Conservation (phyloP, 2,113 vertebrate species). For the Reinhardtius hippoglossoides region DNA sequence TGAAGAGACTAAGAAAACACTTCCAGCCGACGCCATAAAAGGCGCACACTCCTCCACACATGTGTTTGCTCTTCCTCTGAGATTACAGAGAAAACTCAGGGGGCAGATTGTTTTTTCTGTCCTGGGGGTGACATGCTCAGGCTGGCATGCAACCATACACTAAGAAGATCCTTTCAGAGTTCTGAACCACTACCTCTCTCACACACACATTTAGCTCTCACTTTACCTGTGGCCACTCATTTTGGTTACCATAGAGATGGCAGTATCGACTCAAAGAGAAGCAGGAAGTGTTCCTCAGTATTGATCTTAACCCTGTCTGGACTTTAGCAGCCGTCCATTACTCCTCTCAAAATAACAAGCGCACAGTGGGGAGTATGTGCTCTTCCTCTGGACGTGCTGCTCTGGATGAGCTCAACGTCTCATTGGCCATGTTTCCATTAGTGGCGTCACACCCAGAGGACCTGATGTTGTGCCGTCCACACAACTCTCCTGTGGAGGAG, state of each 20-base stretch:
- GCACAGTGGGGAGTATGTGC: constrained; percentile 53
- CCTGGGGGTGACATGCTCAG: constrained; percentile 26
- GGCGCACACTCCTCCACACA: neutral
- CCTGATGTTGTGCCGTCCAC: constrained; percentile 22
- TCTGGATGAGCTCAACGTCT: constrained; percentile 38
- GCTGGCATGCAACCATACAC: constrained; percentile 39
- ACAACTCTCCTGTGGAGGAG: constrained; percentile 6
- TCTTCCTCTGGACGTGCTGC: constrained; percentile 49
- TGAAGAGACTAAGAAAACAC: constrained; percentile 48
- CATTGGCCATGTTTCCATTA: constrained; percentile 47
- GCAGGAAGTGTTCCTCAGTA: constrained; percentile 68
- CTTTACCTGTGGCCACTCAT: constrained; percentile 43
- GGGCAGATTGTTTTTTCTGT: constrained; percentile 2
- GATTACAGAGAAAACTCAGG: constrained; percentile 22
- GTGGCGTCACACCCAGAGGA: constrained; percentile 31
- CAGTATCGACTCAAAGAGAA: constrained; percentile 65
- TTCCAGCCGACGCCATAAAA: constrained; percentile 41
- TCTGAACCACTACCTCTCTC: neutral
- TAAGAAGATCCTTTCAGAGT: constrained; percentile 1
- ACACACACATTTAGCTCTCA: constrained; percentile 19
- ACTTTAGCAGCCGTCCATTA: constrained; percentile 54
- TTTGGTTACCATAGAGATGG: constrained; percentile 75
- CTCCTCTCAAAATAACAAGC: constrained; percentile 61
- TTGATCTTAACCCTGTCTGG: constrained; percentile 66
- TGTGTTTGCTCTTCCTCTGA: constrained; percentile 23